Percentiles rank a stretch among this genome's conserved stretches.
Conservation (phyloP, 1,140 invertebrate genomes). For the Onthophagus taurus region DNA sequence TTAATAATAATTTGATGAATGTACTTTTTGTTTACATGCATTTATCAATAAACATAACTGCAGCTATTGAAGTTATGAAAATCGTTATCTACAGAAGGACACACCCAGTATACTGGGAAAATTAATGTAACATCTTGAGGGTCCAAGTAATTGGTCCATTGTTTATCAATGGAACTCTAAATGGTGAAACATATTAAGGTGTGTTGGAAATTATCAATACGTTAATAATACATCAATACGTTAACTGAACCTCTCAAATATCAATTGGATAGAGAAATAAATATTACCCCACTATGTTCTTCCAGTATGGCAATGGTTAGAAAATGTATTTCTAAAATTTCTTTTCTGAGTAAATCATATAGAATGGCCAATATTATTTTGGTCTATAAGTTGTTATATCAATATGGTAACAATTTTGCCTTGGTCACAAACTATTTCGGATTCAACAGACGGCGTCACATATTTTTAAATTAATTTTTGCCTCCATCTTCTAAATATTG, state of each 20-base stretch:
- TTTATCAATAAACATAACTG: neutral
- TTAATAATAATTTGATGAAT: neutral
- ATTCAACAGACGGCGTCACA: too few relatives aligned
- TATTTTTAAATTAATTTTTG: too few relatives aligned
- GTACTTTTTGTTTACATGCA: neutral
- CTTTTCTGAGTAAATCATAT: neutral
- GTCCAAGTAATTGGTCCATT: slow-evolving; percentile 9
- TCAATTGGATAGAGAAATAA: neutral
- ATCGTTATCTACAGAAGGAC: too few relatives aligned
- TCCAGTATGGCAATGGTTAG: slow-evolving; percentile 7
- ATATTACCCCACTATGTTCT: neutral
- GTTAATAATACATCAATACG: too few relatives aligned
- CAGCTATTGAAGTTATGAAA: neutral
- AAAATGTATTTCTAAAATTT: neutral
- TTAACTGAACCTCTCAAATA: slow-evolving; percentile 1
- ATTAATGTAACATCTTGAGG: slow-evolving; percentile 14
- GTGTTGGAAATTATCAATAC: neutral
- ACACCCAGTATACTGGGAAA: slow-evolving; percentile 16
- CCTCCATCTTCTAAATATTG: too few relatives aligned
- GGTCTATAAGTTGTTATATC: too few relatives aligned
- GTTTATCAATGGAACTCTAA: slow-evolving; percentile 5
- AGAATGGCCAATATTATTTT: slow-evolving; percentile 7
- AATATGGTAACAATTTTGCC: too few relatives aligned
- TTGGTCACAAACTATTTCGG: too few relatives aligned
- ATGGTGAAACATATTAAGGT: neutral